phyloP scores from a whole-genome alignment of 2,113 vertebrate species.

The Phainopepla nitens region DNA sequence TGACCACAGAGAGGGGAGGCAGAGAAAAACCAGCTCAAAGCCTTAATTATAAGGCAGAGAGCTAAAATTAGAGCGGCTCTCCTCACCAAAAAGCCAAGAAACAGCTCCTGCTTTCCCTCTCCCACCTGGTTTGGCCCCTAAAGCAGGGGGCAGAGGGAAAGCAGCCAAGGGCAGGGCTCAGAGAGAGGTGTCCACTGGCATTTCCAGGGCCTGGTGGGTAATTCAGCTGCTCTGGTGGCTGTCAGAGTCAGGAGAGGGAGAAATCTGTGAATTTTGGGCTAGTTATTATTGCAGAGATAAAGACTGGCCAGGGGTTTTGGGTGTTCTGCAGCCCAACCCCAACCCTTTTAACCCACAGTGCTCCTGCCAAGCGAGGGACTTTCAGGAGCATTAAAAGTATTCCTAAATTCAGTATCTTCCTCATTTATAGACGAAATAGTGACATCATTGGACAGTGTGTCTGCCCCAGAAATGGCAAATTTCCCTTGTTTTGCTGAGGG shows the following conservation, averaged over 20 bases:
- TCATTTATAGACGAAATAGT: not conserved
- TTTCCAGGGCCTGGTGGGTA: rapidly evolving
- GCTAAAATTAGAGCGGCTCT: not conserved
- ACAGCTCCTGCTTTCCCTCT: not conserved
- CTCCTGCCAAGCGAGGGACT: not conserved
- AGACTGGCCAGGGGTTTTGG: not conserved
- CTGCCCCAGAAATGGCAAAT: not conserved
- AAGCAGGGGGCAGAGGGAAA: not conserved
- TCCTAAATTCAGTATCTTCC: not conserved
- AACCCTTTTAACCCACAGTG: not conserved
- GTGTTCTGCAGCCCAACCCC: not conserved
- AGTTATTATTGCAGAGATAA: not conserved
- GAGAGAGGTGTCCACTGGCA: not conserved
- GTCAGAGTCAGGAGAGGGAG: not conserved
- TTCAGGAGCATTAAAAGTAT: not conserved
- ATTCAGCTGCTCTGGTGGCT: not conserved
- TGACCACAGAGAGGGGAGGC: not conserved
- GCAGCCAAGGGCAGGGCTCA: rapidly evolving
- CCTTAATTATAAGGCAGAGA: not conserved
- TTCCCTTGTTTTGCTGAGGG: not conserved
- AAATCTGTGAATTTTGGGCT: not conserved
- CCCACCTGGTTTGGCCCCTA: not conserved
- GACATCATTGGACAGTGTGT: rapidly evolving
- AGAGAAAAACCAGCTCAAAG: not conserved
- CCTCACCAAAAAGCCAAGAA: not conserved